These are phyloP conservation scores for Lydus trimaculatus DNA, from an alignment of 2,888 invertebrate species.

Conservation along the genomic window DNA sequence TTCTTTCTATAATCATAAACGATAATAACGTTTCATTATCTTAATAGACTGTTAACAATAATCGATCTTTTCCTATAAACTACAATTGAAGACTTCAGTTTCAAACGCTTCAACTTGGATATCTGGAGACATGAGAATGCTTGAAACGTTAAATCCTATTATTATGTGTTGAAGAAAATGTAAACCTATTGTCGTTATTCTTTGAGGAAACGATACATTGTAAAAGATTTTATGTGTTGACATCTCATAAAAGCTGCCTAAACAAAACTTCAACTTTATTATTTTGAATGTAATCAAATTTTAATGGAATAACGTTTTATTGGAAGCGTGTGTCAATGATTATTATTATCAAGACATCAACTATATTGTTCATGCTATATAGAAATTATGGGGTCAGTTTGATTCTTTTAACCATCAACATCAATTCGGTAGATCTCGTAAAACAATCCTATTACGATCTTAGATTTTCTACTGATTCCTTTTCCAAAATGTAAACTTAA, in stretches of 20 bases:
- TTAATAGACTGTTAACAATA: background rate
- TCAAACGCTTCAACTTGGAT: too few relatives aligned
- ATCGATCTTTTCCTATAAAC: background rate
- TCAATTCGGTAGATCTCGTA: background rate
- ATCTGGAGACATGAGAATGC: too few relatives aligned
- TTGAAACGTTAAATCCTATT: constrained; percentile 17
- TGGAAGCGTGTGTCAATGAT: background rate
- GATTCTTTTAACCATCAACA: background rate
- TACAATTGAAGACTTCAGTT: too few relatives aligned
- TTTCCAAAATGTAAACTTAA: too few relatives aligned
- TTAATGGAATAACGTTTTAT: constrained; percentile 27
- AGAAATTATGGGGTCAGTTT: background rate
- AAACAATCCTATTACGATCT: background rate
- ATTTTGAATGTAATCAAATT: constrained; percentile 29
- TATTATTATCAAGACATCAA: constrained; percentile 3
- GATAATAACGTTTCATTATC: background rate
- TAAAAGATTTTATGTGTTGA: constrained; percentile 35
- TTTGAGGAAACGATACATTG: constrained; percentile 25
- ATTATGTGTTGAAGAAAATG: constrained; percentile 12
- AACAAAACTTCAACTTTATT: constrained; percentile 36
- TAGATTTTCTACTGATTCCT: background rate
- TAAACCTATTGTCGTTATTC: constrained; percentile 24
- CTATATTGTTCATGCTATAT: background rate
- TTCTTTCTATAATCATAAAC: constrained; percentile 5
- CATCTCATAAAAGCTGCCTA: constrained; percentile 36